Evolutionary conservation across 1,140 invertebrate species (phyloP).

Genomic region (Lineus longissimus): DNA sequence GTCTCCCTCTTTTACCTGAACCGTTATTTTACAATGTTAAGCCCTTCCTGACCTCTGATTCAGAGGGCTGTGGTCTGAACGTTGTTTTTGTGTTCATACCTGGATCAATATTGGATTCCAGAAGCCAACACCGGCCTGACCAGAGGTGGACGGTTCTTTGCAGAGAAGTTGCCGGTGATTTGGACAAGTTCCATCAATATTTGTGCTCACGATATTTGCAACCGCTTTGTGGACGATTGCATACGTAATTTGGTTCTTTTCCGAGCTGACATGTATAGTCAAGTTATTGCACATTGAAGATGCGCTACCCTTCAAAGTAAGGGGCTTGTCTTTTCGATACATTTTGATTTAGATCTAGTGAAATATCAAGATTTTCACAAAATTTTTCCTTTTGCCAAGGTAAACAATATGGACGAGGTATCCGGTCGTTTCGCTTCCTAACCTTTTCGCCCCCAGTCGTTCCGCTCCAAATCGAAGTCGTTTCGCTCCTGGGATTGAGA

Average conservation of each 20-base stretch:
- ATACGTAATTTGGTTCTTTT: conserved; percentile 39
- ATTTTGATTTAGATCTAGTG: neutral
- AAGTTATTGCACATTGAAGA: conserved; percentile 47
- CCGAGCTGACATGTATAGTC: conserved; percentile 30
- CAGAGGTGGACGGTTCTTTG: conserved; percentile 46
- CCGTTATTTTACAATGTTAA: too few species aligned
- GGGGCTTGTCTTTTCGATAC: conserved; percentile 34
- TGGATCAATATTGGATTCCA: neutral
- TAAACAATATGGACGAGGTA: too few species aligned
- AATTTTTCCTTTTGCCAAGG: too few species aligned
- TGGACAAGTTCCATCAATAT: conserved; percentile 38
- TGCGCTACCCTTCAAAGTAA: conserved; percentile 41
- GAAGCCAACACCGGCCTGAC: conserved; percentile 25
- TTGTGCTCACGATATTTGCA: conserved; percentile 41
- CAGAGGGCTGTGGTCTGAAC: too few species aligned
- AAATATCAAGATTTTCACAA: too few species aligned
- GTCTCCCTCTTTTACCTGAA: too few species aligned
- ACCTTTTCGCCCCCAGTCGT: too few species aligned
- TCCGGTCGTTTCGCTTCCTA: too few species aligned
- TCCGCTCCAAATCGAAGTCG: too few species aligned
- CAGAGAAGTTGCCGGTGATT: conserved; percentile 45
- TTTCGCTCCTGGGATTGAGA: too few species aligned
- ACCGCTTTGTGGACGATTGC: conserved; percentile 45
- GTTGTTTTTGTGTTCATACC: too few species aligned
- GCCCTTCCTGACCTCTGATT: too few species aligned